These are phyloP conservation scores for Caenorhabditis brenneri DNA, from an alignment of 1,140 invertebrate genomes.

Conservation along the genomic window DNA sequence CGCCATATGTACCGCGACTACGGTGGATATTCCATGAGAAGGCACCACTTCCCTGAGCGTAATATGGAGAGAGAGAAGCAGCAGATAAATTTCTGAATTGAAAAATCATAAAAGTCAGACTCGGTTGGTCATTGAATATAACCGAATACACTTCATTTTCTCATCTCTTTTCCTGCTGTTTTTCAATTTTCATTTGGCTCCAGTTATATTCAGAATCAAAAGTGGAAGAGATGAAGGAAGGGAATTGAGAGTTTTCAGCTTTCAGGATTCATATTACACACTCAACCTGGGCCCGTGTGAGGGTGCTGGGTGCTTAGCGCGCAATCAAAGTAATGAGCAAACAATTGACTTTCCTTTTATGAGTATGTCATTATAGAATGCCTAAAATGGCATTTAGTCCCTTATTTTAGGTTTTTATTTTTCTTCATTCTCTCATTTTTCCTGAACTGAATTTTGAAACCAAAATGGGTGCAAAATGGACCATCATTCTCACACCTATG, in stretches of 20 bases:
- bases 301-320: not conserved
- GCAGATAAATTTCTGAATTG: conserved; percentile 39
- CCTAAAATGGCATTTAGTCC: too few relatives aligned
- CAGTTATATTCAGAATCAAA: conserved; percentile 16
- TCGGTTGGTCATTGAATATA: conserved; percentile 4
- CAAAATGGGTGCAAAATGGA: not conserved
- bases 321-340: conserved; percentile 43
- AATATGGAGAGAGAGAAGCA: not conserved
- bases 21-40: conserved; percentile 37
- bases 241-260: conserved; percentile 4
- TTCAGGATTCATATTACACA: conserved; percentile 42
- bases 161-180: not conserved
- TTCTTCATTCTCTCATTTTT: not conserved
- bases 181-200: not conserved
- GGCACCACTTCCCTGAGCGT: conserved; percentile 1
- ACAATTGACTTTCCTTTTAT: conserved; percentile 11
- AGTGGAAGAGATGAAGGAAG: not conserved
- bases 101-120: conserved; percentile 27
- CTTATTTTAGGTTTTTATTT: not conserved
- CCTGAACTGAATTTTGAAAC: not conserved
- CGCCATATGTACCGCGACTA: conserved; percentile 38
- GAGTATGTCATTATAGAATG: too few relatives aligned
- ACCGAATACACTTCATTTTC: not conserved
- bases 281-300: conserved; percentile 8
- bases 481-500: not conserved